Base-by-base conservation (phyloP, 1,140 invertebrate genomes). In the Drosophila eugracilis region DNA sequence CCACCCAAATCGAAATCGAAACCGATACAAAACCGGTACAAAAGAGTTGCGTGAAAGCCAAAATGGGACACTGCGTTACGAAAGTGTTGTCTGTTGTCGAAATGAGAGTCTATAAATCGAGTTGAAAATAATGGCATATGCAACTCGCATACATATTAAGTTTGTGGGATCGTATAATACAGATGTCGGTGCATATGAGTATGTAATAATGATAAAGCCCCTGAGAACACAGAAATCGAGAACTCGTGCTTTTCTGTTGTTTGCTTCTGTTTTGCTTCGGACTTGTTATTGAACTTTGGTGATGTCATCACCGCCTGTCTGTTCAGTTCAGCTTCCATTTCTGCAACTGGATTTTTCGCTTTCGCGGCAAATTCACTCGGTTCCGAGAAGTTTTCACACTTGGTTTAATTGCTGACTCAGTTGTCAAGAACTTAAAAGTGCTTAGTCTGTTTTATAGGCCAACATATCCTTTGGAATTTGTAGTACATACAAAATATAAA, bases 241-340 rank as follows among this genome's bases (percentile, higher is more conserved):
- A 66, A 41, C 28, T 36, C 21, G 30, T 47, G 30, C 24, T 47
- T 47, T 28, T 47, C 44, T 34, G 47, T 22, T 39, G 7, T 22
- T 60, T 30, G n/a, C n/a, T 17, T 36, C 22, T 32, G 34, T 3
- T 34, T n/a, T 28, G 32, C 32, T 22, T 14, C 17, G 24, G 32
- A 14, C 32, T 57, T n/a, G 36, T 21, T 47, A 37, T 48, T 57
- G 34, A 41, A 58, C 34, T 60, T 30, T 21, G 66, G 36, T 71
- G 67, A 71, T 69, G 41, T 71, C 67, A 71, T 71, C 28, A 19
- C 28, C 32, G 28, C 32, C 41, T 19, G 37, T 10, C 24, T 14
- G 19, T 63, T 63, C 70, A 73, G 19, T 63, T 63, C 70, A 73
- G 57, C 70, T 73, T 73, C 70, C 70, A 39, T 6, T 32, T 15